Conservation (phyloP, 2,113 vertebrate species). For the Suncus etruscus region DNA sequence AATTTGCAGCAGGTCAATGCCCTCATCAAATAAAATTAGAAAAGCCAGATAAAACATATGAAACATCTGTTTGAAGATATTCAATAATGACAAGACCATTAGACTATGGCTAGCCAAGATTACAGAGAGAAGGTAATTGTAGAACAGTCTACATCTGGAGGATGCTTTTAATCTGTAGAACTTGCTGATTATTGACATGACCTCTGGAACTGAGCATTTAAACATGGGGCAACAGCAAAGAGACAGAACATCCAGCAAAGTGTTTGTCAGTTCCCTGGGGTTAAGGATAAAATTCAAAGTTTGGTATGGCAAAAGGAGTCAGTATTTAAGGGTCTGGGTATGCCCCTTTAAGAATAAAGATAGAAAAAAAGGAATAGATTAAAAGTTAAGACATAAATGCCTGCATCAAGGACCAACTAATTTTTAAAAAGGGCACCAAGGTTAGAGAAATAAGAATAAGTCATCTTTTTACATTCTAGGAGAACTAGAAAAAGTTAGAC, state of each 20-base stretch:
- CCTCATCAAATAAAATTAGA: conserved; percentile 12
- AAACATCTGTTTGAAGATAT: conserved; percentile 41
- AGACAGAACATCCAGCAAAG: neutral
- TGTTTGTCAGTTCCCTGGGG: neutral
- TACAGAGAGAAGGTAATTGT: neutral
- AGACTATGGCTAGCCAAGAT: neutral
- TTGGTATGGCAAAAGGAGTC: neutral
- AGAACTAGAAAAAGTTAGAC: neutral
- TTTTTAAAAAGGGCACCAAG: neutral
- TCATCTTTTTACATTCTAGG: neutral
- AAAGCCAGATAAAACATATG: conserved; percentile 59
- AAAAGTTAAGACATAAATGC: neutral
- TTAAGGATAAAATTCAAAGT: neutral
- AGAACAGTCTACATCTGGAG: neutral
- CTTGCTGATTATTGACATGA: neutral
- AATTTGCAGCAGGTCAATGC: neutral
- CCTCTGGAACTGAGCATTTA: conserved; percentile 2
- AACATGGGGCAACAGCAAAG: neutral
- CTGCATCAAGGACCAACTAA: neutral
- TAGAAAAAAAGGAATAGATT: neutral
- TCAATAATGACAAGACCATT: neutral
- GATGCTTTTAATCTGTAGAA: neutral
- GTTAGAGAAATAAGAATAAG: neutral
- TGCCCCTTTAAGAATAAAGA: neutral
- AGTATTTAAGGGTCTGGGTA: neutral